A percentile compares a stretch with the other conserved stretches of the same genome.
Evolutionary conservation across 2,113 vertebrate genomes (phyloP).

Genomic region (Sporophila hypoxantha): DNA sequence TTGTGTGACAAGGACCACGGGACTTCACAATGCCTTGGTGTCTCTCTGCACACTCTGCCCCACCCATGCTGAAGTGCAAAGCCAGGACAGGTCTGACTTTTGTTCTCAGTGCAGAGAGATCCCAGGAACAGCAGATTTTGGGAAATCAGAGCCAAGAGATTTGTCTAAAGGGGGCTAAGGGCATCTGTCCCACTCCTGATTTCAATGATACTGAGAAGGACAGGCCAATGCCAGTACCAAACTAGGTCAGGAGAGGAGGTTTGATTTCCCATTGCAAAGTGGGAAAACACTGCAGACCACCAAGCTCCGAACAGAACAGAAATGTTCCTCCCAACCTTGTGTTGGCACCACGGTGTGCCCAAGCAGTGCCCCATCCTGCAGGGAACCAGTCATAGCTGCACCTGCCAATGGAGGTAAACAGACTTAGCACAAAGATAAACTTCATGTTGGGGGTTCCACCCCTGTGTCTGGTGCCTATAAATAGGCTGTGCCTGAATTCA

Average conservation of each 20-base stretch:
- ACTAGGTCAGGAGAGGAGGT: neutral
- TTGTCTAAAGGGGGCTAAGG: neutral
- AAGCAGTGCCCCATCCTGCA: neutral
- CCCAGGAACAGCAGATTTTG: neutral
- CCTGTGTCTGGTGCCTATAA: neutral
- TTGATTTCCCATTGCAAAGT: neutral
- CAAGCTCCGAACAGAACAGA: too few species aligned
- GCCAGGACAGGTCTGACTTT: neutral
- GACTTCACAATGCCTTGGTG: neutral
- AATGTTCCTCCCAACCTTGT: neutral
- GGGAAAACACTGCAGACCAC: neutral
- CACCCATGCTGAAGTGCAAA: neutral
- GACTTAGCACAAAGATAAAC: neutral
- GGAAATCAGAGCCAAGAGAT: neutral
- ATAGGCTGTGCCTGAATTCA: neutral
- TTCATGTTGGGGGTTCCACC: neutral
- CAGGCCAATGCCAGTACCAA: neutral
- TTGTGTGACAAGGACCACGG: neutral
- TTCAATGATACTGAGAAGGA: neutral
- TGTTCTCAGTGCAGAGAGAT: neutral
- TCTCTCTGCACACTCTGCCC: neutral
- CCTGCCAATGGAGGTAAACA: fast-evolving
- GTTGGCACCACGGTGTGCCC: neutral
- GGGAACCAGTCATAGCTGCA: neutral
- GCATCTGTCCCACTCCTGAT: neutral